A percentile compares a stretch with the other conserved stretches of the same genome.
Conservation (phyloP, 2,113 vertebrate genomes). For the Sterrhoptilus dennistouni region DNA sequence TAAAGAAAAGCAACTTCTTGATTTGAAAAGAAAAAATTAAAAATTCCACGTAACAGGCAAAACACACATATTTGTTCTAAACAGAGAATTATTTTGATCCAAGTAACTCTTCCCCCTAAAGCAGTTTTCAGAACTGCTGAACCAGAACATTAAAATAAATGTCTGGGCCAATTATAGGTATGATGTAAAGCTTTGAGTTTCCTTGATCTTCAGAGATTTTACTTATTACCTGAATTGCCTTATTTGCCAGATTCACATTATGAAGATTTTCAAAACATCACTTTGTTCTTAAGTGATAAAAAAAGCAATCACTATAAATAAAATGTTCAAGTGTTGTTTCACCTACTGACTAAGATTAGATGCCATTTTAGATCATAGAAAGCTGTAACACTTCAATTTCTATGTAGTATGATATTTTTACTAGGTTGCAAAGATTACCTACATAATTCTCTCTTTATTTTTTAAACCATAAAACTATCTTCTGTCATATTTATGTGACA, state of each 20-base stretch:
- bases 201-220: not conserved
- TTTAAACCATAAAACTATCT: slow-evolving; percentile 25
- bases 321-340: not conserved
- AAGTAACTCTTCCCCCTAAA: not conserved
- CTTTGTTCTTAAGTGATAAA: slow-evolving; percentile 45
- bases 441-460: slow-evolving; percentile 36
- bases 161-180: not conserved
- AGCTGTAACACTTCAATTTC: slow-evolving; percentile 44
- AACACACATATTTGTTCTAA: not conserved
- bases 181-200: not conserved
- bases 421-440: slow-evolving; percentile 45
- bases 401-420: slow-evolving; percentile 7
- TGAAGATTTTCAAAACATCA: slow-evolving; percentile 37
- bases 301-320: slow-evolving; percentile 39
- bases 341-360: slow-evolving; percentile 51
- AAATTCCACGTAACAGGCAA: not conserved
- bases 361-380: slow-evolving; percentile 57
- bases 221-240: not conserved
- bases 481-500: slow-evolving; percentile 43
- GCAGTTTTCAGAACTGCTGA: not conserved
- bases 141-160: not conserved
- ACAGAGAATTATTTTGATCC: not conserved
- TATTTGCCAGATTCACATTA: slow-evolving; percentile 26
- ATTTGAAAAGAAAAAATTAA: not conserved
- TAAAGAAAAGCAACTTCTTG: not conserved